Evolutionary conservation across 2,113 vertebrate genomes (phyloP).

Genomic region (Gymnogyps californianus): DNA sequence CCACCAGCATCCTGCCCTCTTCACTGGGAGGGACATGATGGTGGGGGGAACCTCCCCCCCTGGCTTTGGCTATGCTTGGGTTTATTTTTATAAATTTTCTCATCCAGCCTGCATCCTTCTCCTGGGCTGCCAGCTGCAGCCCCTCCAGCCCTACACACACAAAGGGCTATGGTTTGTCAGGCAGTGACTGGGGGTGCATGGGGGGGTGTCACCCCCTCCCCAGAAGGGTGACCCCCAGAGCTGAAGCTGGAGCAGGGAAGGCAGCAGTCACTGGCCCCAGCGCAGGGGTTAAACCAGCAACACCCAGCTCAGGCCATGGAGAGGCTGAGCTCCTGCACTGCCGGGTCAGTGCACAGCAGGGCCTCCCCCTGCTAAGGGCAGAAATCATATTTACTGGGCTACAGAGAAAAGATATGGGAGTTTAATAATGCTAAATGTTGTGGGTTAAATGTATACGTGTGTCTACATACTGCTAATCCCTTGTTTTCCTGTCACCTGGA

Average conservation of each 20-base stretch:
- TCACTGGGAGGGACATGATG: not conserved
- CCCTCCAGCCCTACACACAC: not conserved
- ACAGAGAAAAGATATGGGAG: not conserved
- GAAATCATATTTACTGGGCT: not conserved
- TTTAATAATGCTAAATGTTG: not conserved
- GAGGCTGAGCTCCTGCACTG: not conserved
- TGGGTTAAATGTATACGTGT: not conserved
- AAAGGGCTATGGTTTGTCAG: not conserved
- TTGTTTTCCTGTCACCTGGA: not conserved
- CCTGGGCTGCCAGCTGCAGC: not conserved
- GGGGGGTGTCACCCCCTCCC: rapidly evolving
- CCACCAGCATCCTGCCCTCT: not conserved
- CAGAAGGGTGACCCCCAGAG: rapidly evolving
- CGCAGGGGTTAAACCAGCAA: rapidly evolving
- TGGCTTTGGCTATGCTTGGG: not conserved
- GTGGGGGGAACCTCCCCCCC: rapidly evolving
- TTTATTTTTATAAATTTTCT: not conserved
- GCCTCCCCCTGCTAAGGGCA: rapidly evolving
- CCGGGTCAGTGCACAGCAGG: rapidly evolving
- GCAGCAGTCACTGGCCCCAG: not conserved
- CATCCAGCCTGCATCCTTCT: not conserved
- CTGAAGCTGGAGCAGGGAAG: not conserved
- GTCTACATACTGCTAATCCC: not conserved
- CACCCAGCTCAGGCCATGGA: rapidly evolving
- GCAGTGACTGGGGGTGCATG: not conserved